phyloP scores from a whole-genome alignment of 2,113 vertebrate genomes.

The Peromyscus maniculatus region DNA sequence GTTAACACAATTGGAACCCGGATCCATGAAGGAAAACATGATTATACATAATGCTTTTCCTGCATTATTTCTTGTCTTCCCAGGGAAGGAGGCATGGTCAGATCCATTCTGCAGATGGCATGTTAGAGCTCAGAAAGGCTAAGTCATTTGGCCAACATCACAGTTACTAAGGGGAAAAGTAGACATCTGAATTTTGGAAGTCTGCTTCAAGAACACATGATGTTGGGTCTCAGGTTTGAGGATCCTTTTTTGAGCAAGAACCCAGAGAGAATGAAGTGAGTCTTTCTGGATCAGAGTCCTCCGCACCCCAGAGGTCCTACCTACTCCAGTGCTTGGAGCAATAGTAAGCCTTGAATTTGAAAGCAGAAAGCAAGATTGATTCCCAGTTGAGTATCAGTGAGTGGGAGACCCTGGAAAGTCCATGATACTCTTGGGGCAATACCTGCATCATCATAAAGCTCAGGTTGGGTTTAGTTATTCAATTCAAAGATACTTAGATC shows the following conservation, averaged over 20 bases:
- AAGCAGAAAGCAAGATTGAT: neutral
- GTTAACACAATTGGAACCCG: neutral
- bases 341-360: neutral
- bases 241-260: neutral
- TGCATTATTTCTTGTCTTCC: neutral
- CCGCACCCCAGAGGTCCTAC: neutral
- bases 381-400: neutral
- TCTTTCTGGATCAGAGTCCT: neutral
- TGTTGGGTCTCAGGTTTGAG: neutral
- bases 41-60: neutral
- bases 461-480: neutral
- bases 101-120: neutral
- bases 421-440: neutral
- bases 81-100: neutral
- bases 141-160: conserved; percentile 25
- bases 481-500: neutral
- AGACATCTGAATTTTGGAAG: neutral
- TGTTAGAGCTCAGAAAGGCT: neutral
- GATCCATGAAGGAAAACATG: neutral
- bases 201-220: neutral
- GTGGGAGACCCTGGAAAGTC: neutral
- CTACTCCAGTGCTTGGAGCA: neutral
- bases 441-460: conserved; percentile 27
- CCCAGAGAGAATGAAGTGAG: neutral
- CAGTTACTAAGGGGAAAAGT: neutral